These are phyloP conservation scores for Meta bourneti DNA, from an alignment of 2,888 invertebrate genomes.

Conservation along the genomic window DNA sequence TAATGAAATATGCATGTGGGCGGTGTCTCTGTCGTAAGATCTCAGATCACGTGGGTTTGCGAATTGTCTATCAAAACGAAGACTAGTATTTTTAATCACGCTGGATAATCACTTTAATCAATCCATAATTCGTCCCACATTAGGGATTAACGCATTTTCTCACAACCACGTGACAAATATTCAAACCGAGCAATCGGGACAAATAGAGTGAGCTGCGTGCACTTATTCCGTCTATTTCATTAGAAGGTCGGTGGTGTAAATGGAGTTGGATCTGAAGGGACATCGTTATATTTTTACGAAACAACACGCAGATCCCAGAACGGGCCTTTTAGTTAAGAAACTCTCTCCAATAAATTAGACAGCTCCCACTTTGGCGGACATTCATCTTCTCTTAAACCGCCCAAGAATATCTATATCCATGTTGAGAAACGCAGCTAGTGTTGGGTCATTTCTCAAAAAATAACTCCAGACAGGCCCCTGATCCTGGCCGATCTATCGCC, in stretches of 20 bases:
- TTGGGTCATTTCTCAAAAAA: conserved; percentile 65
- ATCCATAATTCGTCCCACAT: too few relatives aligned
- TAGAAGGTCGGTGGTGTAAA: not conserved
- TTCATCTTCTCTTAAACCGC: conserved; percentile 44
- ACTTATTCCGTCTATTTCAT: too few relatives aligned
- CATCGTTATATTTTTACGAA: not conserved
- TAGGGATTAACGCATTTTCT: too few relatives aligned
- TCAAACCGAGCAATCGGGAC: too few relatives aligned
- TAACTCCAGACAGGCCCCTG: conserved; percentile 40
- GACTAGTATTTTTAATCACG: too few relatives aligned
- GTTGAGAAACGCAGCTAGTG: conserved; percentile 49
- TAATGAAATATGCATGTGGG: too few relatives aligned
- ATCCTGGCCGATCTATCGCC: conserved; percentile 46
- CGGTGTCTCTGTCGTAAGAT: too few relatives aligned
- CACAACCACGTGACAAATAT: too few relatives aligned
- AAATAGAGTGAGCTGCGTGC: too few relatives aligned
- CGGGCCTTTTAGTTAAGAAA: not conserved
- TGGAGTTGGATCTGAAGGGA: not conserved
- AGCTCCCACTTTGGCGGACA: not conserved
- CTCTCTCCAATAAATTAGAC: conserved; percentile 36
- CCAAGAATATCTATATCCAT: conserved; percentile 44
- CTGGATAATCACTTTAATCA: too few relatives aligned
- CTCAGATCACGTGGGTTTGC: too few relatives aligned
- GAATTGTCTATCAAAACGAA: too few relatives aligned
- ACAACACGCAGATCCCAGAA: not conserved